Evolutionary conservation across 1,140 invertebrate genomes (phyloP), one percentile per base, ranked within the genome.

Genomic region (Drosophila bocki): DNA sequence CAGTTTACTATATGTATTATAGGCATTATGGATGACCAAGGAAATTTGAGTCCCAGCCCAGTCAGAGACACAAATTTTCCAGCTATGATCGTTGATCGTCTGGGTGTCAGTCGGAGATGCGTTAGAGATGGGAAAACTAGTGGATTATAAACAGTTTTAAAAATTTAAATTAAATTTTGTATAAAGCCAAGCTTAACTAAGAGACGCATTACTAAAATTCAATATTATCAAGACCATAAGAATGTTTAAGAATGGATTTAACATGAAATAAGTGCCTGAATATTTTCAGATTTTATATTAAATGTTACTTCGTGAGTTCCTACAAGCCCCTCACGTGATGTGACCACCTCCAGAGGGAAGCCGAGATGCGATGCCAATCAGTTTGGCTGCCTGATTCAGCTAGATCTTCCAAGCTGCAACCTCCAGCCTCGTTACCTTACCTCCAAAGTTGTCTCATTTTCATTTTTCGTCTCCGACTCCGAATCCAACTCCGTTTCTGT

Each of bases 401-500:
- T 42, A 69, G 68, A 62, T 68, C 57, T 65, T 59, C 65, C 65
- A 47, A 69, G 50, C 53, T 59, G 53, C 57, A 79, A 62, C 60
- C 68, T 67, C 64, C 45, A 51, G 61, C 64, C 68, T 87, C 61
- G 75, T 71, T 87, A 65, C 80, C 84, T 78, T 87, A 80, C 84
- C 84, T 78, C 81, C 85, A 78, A 78, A 90, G 77, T 84, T 71
- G 80, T 80, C 77, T 88, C 84, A 78, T 84, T 87, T 83, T 88
- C 80, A 70, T 80, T 80, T 65, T 86, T 78, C 45, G 74, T 65
- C 81, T 75, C 65, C 29, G 37, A 60, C 57, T 64, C 29, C 15
- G 12, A 39, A 35, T 22, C 19, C 53, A 15, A 54, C 13, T 39
- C 4, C 33, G 19, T 37, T 54, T 54, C 53, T 54, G 33, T 37